Conservation (phyloP, 2,888 invertebrate species). For the Aphelenchoides bicaudatus region DNA sequence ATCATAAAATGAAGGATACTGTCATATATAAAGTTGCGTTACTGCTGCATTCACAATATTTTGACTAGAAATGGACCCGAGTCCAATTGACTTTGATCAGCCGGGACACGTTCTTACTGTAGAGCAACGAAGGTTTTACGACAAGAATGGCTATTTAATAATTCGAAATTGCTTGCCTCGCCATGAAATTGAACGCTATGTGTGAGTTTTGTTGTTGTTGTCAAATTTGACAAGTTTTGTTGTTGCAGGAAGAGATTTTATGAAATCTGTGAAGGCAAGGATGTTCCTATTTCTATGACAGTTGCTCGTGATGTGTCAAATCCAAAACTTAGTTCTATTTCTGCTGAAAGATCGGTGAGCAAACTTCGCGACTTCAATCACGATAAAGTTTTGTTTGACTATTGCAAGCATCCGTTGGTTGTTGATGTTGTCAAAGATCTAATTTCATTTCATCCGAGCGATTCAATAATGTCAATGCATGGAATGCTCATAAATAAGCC, state of each 20-base stretch:
- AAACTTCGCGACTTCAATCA: slow-evolving; percentile 75
- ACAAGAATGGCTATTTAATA: slow-evolving; percentile 32
- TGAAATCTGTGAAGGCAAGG: slow-evolving; percentile 70
- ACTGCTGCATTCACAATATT: too few relatives aligned
- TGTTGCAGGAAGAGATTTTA: slow-evolving; percentile 70
- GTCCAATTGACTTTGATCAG: too few relatives aligned
- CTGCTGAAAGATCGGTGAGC: slow-evolving; percentile 70
- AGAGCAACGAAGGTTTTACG: slow-evolving; percentile 28
- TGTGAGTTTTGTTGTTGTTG: background rate
- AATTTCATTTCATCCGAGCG: slow-evolving; percentile 63
- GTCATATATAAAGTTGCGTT: too few relatives aligned
- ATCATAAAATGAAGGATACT: too few relatives aligned
- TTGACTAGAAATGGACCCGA: too few relatives aligned
- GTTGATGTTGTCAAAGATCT: slow-evolving; percentile 72
- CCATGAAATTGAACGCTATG: slow-evolving; percentile 31
- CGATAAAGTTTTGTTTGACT: slow-evolving; percentile 73
- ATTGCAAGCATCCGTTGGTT: slow-evolving; percentile 68
- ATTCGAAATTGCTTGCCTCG: slow-evolving; percentile 34
- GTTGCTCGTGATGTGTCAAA: slow-evolving; percentile 73
- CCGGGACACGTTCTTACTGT: slow-evolving; percentile 30
- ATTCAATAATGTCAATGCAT: slow-evolving; percentile 69
- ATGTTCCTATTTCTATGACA: slow-evolving; percentile 64
- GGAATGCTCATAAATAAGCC: slow-evolving; percentile 87
- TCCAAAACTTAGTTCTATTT: slow-evolving; percentile 65
- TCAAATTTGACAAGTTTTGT: background rate